A percentile compares a stretch with the other conserved stretches of the same genome.
Evolutionary conservation across 2,113 vertebrate species (phyloP).

Genomic region (Periophthalmus modestus): DNA sequence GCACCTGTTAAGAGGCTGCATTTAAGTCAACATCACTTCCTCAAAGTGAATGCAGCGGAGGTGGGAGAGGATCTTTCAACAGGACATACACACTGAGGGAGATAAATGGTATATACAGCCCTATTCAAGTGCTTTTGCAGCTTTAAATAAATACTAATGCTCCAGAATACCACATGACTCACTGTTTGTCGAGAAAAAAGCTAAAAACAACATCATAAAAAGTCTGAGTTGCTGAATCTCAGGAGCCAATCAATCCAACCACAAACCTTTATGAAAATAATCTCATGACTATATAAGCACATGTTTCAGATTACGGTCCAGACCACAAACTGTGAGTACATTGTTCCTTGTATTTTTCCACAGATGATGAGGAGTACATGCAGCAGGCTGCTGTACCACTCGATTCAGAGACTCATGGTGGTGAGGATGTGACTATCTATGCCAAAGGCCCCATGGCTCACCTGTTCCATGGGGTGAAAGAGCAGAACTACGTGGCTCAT

Average conservation of each 20-base stretch:
- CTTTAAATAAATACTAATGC: background rate
- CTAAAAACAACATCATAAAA: background rate
- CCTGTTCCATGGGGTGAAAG: constrained; percentile 81
- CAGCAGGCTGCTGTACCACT: constrained; percentile 82
- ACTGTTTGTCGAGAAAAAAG: background rate
- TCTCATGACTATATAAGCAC: background rate
- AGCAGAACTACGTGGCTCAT: constrained; percentile 83
- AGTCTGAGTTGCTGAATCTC: background rate
- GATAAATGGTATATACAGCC: background rate
- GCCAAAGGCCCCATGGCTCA: constrained; percentile 84
- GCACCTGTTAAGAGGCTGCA: background rate
- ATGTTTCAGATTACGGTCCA: background rate
- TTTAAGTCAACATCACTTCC: too few species aligned
- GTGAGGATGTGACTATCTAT: constrained; percentile 82
- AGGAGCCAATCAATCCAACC: background rate
- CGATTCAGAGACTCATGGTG: constrained; percentile 80
- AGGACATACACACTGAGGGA: background rate
- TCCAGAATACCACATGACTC: background rate
- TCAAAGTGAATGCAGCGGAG: too few species aligned
- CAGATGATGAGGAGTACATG: constrained; percentile 81
- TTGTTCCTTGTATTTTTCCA: constrained; percentile 5
- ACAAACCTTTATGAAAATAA: background rate
- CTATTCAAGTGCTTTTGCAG: background rate
- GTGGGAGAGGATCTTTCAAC: too few species aligned
- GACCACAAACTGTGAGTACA: background rate